These are phyloP conservation scores for Phragmatobia fuliginosa DNA, from an alignment of 2,888 invertebrate species.

Conservation along the genomic window DNA sequence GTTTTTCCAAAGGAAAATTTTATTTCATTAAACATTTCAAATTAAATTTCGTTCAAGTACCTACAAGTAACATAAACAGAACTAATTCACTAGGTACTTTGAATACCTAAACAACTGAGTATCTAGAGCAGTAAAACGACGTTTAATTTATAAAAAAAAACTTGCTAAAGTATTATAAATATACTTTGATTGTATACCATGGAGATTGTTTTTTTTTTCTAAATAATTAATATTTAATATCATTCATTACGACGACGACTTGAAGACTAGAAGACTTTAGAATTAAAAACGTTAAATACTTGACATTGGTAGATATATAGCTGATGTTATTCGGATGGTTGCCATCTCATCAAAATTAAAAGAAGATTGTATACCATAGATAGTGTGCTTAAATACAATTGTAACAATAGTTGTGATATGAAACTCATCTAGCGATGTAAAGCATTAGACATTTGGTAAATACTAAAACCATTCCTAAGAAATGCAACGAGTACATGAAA, in stretches of 20 bases:
- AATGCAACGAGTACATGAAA: no score
- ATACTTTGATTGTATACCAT: background rate
- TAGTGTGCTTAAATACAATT: constrained; percentile 10
- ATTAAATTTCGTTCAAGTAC: background rate
- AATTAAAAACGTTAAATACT: no score
- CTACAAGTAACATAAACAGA: background rate
- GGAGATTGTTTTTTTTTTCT: no score
- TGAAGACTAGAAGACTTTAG: no score
- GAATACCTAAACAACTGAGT: background rate
- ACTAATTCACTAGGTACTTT: background rate
- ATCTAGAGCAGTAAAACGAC: background rate
- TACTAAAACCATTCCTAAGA: no score
- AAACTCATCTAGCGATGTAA: background rate
- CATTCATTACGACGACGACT: no score
- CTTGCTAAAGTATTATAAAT: background rate
- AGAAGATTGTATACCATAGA: background rate
- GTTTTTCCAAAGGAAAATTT: background rate
- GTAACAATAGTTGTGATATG: constrained; percentile 9
- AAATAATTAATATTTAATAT: no score
- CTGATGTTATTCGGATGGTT: no score
- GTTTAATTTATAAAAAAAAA: background rate
- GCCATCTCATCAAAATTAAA: no score
- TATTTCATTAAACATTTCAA: background rate
- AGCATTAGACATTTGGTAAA: no score
- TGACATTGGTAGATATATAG: no score